Percentiles rank a stretch among this genome's conserved stretches.
Evolutionary conservation across 2,888 invertebrate genomes (phyloP).

Genomic region (Opisthograptis luteolata): DNA sequence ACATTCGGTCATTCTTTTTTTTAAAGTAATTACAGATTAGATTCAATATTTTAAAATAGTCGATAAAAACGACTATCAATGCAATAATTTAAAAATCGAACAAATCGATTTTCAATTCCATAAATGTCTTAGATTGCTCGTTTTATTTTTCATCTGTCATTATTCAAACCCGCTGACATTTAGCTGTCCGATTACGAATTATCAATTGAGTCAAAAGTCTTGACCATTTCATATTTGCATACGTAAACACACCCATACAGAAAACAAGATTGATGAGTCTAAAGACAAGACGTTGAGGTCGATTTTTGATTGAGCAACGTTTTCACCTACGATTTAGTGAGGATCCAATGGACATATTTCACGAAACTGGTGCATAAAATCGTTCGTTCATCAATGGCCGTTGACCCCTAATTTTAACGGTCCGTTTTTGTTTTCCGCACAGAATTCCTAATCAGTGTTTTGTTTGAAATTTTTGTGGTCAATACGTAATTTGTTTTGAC

Average conservation of each 20-base stretch:
- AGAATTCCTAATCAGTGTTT: slow-evolving; percentile 60
- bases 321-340: slow-evolving; percentile 24
- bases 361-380: slow-evolving; percentile 76
- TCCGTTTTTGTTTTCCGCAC: slow-evolving; percentile 54
- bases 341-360: slow-evolving; percentile 51
- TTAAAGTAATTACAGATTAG: too few species aligned
- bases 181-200: slow-evolving; percentile 9
- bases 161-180: slow-evolving; percentile 10
- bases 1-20: too few species aligned
- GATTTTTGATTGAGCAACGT: neutral
- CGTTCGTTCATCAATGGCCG: slow-evolving; percentile 54
- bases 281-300: neutral
- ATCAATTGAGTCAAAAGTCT: slow-evolving; percentile 34
- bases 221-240: slow-evolving; percentile 46
- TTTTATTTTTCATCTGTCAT: slow-evolving; percentile 2
- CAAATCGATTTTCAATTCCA: slow-evolving; percentile 10
- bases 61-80: slow-evolving; percentile 8
- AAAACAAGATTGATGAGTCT: slow-evolving; percentile 4
- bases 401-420: slow-evolving; percentile 68
- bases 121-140: slow-evolving; percentile 1
- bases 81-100: slow-evolving; percentile 6
- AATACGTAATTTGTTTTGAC: slow-evolving; percentile 41
- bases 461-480: slow-evolving; percentile 42
- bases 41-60: neutral
- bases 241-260: neutral